These are phyloP conservation scores for Pimpla rufipes DNA, from an alignment of 2,888 invertebrate genomes.

Conservation along the genomic window DNA sequence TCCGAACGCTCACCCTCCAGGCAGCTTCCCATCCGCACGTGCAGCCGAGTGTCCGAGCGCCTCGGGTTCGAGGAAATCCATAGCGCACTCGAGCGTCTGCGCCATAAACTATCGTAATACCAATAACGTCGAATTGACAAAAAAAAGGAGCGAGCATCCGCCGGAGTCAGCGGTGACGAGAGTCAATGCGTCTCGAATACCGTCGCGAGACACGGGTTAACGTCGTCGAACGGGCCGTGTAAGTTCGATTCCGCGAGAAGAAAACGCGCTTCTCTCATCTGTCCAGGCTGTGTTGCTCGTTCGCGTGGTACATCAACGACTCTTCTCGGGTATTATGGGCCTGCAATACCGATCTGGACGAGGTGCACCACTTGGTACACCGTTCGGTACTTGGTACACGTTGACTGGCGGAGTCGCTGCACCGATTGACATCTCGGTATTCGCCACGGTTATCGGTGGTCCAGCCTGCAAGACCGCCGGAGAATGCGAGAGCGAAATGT, in stretches of 20 bases:
- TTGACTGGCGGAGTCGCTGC: slow-evolving; percentile 46
- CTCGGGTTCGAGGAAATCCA: slow-evolving; percentile 60
- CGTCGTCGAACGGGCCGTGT: slow-evolving; percentile 39
- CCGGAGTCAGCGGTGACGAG: slow-evolving; percentile 34
- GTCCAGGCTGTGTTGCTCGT: slow-evolving; percentile 52
- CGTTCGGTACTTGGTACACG: slow-evolving; percentile 63
- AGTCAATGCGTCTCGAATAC: slow-evolving; percentile 55
- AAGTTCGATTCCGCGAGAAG: slow-evolving; percentile 59
- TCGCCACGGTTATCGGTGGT: slow-evolving; percentile 72
- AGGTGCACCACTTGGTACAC: slow-evolving; percentile 49
- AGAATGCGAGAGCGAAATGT: slow-evolving; percentile 65
- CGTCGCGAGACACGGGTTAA: slow-evolving; percentile 35
- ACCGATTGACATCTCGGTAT: slow-evolving; percentile 78
- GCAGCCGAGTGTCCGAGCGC: slow-evolving; percentile 19
- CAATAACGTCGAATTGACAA: slow-evolving; percentile 45
- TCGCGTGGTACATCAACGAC: slow-evolving; percentile 46
- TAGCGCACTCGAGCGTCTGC: slow-evolving; percentile 16
- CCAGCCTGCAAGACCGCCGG: slow-evolving; percentile 50
- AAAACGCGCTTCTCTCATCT: slow-evolving; percentile 43
- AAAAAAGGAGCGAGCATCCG: slow-evolving; percentile 15
- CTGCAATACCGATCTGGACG: slow-evolving; percentile 36
- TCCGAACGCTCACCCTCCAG: slow-evolving; percentile 22
- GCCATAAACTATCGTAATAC: slow-evolving; percentile 55
- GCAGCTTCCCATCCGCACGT: slow-evolving; percentile 53
- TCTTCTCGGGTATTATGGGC: slow-evolving; percentile 51